phyloP scores from a whole-genome alignment of 1,140 invertebrate species.

The Cephus cinctus region DNA sequence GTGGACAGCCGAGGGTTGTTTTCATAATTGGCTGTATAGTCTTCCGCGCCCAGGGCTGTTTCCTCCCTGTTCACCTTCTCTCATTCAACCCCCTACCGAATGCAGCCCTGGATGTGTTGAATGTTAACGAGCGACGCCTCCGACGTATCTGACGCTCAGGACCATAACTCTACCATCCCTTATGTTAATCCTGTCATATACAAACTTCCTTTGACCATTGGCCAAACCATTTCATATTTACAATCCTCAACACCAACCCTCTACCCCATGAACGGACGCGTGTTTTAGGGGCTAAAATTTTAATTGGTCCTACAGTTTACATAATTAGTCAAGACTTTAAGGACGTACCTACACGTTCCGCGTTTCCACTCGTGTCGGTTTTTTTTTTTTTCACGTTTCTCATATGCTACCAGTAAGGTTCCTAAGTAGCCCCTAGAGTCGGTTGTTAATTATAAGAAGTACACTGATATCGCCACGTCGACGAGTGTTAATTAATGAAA shows the following conservation, averaged over 20 bases:
- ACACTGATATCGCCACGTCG: conserved; percentile 1
- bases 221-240: too few species aligned
- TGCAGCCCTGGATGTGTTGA: conserved; percentile 16
- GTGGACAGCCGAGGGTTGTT: conserved; percentile 13
- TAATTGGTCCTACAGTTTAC: conserved; percentile 37
- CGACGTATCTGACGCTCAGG: conserved; percentile 23
- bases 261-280: conserved; percentile 15
- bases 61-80: conserved; percentile 10
- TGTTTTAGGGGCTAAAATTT: conserved; percentile 28
- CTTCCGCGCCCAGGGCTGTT: background rate
- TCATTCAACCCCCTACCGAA: conserved; percentile 9
- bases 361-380: too few species aligned
- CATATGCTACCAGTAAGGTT: too few species aligned
- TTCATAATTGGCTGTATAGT: conserved; percentile 14
- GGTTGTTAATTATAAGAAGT: conserved; percentile 1
- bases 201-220: too few species aligned
- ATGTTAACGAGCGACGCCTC: conserved; percentile 27
- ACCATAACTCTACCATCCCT: conserved; percentile 22
- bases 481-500: conserved; percentile 1
- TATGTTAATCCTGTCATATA: too few species aligned
- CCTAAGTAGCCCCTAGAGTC: too few species aligned
- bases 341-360: too few species aligned
- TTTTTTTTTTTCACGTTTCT: too few species aligned
- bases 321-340: conserved; percentile 33
- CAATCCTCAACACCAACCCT: too few species aligned